phyloP scores from a whole-genome alignment of 2,888 invertebrate genomes.

The Zaprionus lineosus region DNA sequence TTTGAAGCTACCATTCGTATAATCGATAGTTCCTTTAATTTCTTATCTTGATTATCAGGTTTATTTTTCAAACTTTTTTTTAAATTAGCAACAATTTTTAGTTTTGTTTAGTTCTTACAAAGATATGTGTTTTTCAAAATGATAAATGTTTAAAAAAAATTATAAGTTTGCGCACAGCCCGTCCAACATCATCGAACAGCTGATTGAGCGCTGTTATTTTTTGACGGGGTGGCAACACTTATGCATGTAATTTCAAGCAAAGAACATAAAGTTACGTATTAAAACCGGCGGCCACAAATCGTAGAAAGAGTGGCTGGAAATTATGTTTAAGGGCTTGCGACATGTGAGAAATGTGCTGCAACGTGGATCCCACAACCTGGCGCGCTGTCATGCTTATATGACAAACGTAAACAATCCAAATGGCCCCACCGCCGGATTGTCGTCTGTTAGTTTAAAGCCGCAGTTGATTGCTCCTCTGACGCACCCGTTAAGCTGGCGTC shows the following conservation, averaged over 20 bases:
- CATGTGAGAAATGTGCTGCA: slow-evolving; percentile 68
- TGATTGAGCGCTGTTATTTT: slow-evolving; percentile 44
- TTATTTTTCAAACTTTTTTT: too few relatives aligned
- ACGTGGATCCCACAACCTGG: slow-evolving; percentile 54
- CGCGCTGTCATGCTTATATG: slow-evolving; percentile 41
- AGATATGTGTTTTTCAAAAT: slow-evolving; percentile 30
- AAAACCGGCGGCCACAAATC: slow-evolving; percentile 43
- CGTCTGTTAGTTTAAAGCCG: background rate
- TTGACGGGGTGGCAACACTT: slow-evolving; percentile 56
- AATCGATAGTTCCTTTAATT: too few relatives aligned
- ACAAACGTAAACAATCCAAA: slow-evolving; percentile 23
- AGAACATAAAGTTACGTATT: slow-evolving; percentile 65
- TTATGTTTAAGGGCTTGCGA: slow-evolving; percentile 70
- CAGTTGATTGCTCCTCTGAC: slow-evolving; percentile 18
- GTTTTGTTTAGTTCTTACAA: background rate
- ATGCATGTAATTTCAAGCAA: slow-evolving; percentile 56
- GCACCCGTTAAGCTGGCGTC: slow-evolving; percentile 56
- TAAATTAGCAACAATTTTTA: too few relatives aligned
- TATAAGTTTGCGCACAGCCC: slow-evolving; percentile 25
- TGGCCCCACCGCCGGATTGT: slow-evolving; percentile 1
- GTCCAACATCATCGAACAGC: slow-evolving; percentile 47
- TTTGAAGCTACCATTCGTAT: too few relatives aligned
- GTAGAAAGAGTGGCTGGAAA: slow-evolving; percentile 45
- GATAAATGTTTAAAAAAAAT: slow-evolving; percentile 36
- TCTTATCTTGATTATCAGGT: too few relatives aligned